Evolutionary conservation across 1,140 invertebrate species (phyloP), one percentile per base, ranked within the genome.

Genomic region (Zaprionus lachaisei): DNA sequence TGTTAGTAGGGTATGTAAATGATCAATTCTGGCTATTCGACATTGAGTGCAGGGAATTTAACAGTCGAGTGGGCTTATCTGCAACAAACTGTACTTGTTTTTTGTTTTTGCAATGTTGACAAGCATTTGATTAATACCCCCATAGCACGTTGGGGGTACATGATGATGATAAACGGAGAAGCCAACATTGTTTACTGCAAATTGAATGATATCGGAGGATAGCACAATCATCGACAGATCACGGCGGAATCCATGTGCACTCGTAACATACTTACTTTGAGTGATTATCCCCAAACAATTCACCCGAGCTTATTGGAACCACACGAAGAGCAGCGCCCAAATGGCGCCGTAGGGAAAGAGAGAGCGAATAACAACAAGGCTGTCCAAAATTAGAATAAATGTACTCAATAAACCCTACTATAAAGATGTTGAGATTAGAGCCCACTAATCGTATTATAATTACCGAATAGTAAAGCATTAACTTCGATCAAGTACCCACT

Each of bases 391-490:
- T 81, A 77, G 31, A 67, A 76, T 60, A 60, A 26, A 5, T 71
- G 38, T 34, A 49, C 44, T 67, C 51, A 65, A 77, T 73, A 70
- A 72, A 28, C 58, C 38, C 71, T 41, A 54, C 38, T 63, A 83
- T 83, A 87, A 86, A 86, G 80, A 86, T 80, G 68, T 86, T 81
- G 68, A 82, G 83, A 86, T 87, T 77, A 83, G 63, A 28, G 41
- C 6, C n/a, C 38, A 51, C 62, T 83, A 86, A 87, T 87, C 79
- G 83, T 44, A 66, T 54, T 77, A 72, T 86, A 82, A 85, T 85
- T 47, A 47, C 51, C 22, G n/a, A 65, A 58, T 83, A 55, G 73
- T 80, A 72, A 83, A 83, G 41, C 56, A 65, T 60, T 62, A 26
- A 47, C 60, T 68, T 63, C 55, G 60, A 58, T 71, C 67, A 71